Evolutionary conservation across 1,140 invertebrate species (phyloP).

Genomic region (Hetaerina americana): DNA sequence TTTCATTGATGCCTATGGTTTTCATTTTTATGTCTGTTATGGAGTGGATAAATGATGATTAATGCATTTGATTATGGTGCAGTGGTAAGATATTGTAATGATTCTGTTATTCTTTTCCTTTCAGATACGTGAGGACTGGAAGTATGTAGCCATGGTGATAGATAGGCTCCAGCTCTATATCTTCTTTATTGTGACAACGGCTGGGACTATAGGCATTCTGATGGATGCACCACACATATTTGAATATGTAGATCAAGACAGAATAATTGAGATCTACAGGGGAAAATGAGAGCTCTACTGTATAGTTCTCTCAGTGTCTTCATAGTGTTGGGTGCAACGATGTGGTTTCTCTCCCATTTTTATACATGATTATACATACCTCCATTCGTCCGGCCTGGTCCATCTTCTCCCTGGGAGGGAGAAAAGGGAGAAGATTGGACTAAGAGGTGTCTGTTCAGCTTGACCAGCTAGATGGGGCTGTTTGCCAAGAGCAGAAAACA

Average conservation of each 20-base stretch:
- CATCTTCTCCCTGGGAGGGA: neutral
- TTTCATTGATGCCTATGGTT: no score
- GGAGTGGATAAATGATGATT: no score
- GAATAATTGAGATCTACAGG: constrained; percentile 87
- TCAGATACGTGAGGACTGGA: constrained; percentile 97
- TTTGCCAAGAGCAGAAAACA: neutral
- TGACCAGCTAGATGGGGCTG: neutral
- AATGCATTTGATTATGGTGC: no score
- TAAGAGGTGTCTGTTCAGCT: neutral
- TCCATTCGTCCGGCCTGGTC: neutral
- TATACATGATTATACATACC: neutral
- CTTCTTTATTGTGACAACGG: constrained; percentile 95
- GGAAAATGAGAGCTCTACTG: constrained; percentile 63
- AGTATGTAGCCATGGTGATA: constrained; percentile 98
- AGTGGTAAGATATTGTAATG: no score
- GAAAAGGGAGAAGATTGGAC: neutral
- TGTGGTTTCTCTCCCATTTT: neutral
- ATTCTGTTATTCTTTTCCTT: constrained; percentile 21
- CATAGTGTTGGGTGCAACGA: neutral
- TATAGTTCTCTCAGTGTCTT: neutral
- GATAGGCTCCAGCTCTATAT: constrained; percentile 93
- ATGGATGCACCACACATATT: constrained; percentile 99
- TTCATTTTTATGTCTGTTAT: no score
- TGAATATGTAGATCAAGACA: constrained; percentile 95
- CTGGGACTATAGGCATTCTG: constrained; percentile 89